These are phyloP conservation scores for Cheilosia vernalis DNA, from an alignment of 2,888 invertebrate species.

Conservation along the genomic window DNA sequence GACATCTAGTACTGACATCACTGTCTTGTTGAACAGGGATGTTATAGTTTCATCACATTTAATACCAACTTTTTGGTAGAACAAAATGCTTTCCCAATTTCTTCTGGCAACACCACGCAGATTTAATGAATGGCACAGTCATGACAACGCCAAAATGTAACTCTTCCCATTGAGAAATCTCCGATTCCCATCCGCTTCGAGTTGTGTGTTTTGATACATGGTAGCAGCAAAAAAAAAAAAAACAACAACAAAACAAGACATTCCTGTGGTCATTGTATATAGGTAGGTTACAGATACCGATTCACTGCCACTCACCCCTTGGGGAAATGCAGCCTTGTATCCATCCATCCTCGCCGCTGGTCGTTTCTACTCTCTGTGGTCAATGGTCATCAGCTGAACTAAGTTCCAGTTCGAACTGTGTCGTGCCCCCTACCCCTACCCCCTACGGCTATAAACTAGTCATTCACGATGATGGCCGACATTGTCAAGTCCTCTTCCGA, in stretches of 20 bases:
- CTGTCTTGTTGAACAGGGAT: no score
- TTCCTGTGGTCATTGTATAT: conserved; percentile 41
- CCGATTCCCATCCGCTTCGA: conserved; percentile 43
- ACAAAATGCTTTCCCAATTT: no score
- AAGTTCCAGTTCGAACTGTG: conserved; percentile 1
- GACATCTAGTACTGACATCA: no score
- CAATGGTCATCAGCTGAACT: conserved; percentile 7
- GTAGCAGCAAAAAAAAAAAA: neutral
- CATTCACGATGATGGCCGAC: neutral
- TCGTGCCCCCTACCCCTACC: neutral
- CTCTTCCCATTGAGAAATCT: conserved; percentile 25
- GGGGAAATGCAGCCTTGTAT: conserved; percentile 8
- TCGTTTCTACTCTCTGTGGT: neutral
- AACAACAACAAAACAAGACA: conserved; percentile 1
- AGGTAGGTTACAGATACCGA: neutral
- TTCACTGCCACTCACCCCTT: neutral
- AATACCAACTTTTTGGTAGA: no score
- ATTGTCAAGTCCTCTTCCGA: neutral
- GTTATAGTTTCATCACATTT: no score
- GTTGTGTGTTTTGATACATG: neutral
- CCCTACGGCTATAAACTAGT: neutral
- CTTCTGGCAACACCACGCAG: conserved; percentile 1
- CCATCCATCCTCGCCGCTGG: neutral
- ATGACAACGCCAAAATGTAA: neutral
- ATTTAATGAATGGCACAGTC: conserved; percentile 24